Base-by-base conservation (phyloP, 92 coral and sea anemone genomes). In the Ricordea florida region DNA sequence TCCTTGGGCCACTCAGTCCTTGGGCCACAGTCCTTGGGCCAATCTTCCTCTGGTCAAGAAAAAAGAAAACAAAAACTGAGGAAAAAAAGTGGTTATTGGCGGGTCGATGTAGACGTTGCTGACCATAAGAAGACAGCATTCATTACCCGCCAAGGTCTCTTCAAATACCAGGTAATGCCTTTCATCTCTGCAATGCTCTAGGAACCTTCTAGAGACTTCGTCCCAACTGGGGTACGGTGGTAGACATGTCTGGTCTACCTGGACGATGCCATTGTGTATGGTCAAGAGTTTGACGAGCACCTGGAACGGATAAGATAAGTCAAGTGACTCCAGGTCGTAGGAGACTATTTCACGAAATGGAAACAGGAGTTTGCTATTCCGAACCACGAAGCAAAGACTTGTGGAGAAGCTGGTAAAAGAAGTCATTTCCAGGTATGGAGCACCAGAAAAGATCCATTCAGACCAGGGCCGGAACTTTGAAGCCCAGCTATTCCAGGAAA, bases 121-220 rank as follows among this genome's bases (percentile, higher is more conserved):
- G n/a, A n/a, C n/a, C n/a, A n/a, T n/a, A n/a, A n/a, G n/a, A n/a
- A 55, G 78, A 53, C 66, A 53, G 53, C 44, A 40, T 71, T 55
- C 27, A 2, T 30, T 20, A 55, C 78, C 13, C 66, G 16, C 24
- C 79, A 79, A 11, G 87, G 81, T 14, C 51, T 73, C 11, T 72
- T 62, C 40, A 40, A 83, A 61, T 75, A 66, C 43, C 78, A 79
- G 20, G 88, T 74, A 5, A 83, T 66, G 83, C 72, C 59, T 83
- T 83, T 21, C 83, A 78, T 25, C 62, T 73, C 16, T 62, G 68
- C 22, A 71, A 55, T 37, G 82, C 69, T 0, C 76, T 64, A 35
- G 45, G 77, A 5, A 83, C 88, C 2, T 83, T 74, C 63, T 58
- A 83, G 56, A 65, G 75, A 8, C 45, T 69, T n/a, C n/a, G n/a